These are phyloP conservation scores for Psilanteris sp. DNA, from an alignment of 1,140 invertebrate genomes.

Conservation along the genomic window DNA sequence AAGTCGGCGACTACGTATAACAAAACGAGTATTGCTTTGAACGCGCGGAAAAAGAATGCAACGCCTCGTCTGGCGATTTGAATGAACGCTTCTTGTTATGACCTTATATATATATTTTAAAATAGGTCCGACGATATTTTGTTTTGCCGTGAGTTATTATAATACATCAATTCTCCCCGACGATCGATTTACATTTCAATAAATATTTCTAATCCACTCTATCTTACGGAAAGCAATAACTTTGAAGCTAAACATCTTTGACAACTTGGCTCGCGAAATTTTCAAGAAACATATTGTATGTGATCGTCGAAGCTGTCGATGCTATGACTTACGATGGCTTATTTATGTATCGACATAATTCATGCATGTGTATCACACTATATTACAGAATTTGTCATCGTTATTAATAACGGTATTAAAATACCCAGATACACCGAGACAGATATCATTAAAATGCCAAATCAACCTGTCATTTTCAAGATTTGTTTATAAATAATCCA, in stretches of 20 bases:
- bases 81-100: too few relatives aligned
- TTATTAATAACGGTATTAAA: constrained; percentile 58
- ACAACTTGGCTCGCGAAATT: constrained; percentile 57
- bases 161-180: too few relatives aligned
- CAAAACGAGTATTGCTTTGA: too few relatives aligned
- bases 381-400: constrained; percentile 60
- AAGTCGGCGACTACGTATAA: too few relatives aligned
- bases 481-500: too few relatives aligned
- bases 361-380: constrained; percentile 53
- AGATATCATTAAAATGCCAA: constrained; percentile 26
- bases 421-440: constrained; percentile 29
- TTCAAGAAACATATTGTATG: constrained; percentile 48
- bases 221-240: constrained; percentile 42
- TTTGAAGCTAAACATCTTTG: constrained; percentile 44
- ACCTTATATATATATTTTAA: too few relatives aligned
- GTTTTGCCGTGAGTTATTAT: too few relatives aligned
- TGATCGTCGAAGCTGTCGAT: constrained; percentile 53
- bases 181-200: constrained; percentile 36
- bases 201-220: constrained; percentile 50
- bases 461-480: constrained; percentile 37
- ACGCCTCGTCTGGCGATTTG: too few relatives aligned
- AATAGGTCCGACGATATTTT: too few relatives aligned
- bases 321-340: constrained; percentile 58
- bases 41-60: too few relatives aligned
- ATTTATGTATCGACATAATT: constrained; percentile 64